A percentile compares a stretch with the other conserved stretches of the same genome.
phyloP scores from a whole-genome alignment of 2,113 vertebrate species.

The Cathartes aura region DNA sequence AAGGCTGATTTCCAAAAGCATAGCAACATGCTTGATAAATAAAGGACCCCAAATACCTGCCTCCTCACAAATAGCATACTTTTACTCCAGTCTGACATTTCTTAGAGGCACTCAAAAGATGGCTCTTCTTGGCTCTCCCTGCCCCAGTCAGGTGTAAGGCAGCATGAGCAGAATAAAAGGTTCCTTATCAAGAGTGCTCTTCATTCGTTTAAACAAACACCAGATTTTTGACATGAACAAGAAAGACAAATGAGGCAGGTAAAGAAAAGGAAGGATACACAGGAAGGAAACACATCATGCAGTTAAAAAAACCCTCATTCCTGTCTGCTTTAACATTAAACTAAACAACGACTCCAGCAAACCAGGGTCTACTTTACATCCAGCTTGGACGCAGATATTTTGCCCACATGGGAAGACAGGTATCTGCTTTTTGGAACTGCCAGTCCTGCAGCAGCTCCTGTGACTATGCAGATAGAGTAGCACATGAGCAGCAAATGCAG shows the following conservation, averaged over 20 bases:
- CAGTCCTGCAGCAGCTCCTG: not conserved
- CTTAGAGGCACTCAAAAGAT: not conserved
- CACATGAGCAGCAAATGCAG: not conserved
- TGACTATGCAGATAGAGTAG: not conserved
- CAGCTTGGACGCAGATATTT: not conserved
- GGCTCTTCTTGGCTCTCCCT: not conserved
- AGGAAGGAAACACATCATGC: not conserved
- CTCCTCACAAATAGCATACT: not conserved
- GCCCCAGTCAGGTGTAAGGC: not conserved
- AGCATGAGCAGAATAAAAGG: not conserved
- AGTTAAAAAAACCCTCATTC: not conserved
- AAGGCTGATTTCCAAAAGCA: not conserved
- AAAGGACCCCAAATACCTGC: not conserved
- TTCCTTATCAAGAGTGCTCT: not conserved
- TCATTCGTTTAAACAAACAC: not conserved
- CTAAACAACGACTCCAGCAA: not conserved
- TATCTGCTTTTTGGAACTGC: not conserved
- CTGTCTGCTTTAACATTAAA: not conserved
- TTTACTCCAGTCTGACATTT: not conserved
- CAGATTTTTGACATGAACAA: not conserved
- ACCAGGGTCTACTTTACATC: not conserved
- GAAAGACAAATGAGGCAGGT: not conserved
- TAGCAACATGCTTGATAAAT: not conserved
- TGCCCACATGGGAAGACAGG: not conserved
- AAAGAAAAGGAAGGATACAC: not conserved